phyloP scores from a whole-genome alignment of 2,888 invertebrate genomes.

The Trichogramma dendrolimi region DNA sequence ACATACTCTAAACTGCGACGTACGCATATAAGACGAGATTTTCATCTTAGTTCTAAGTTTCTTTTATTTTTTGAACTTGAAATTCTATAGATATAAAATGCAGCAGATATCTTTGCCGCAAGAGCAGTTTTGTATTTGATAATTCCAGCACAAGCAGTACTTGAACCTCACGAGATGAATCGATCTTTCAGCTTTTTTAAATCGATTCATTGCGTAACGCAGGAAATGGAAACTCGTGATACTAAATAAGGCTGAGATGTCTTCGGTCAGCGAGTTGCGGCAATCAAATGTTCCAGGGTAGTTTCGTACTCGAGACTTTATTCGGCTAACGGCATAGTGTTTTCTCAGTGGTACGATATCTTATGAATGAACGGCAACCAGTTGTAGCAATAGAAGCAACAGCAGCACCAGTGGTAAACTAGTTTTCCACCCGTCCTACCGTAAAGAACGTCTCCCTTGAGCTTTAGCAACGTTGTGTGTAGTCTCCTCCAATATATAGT shows the following conservation, averaged over 20 bases:
- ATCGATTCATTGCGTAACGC: neutral
- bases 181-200: too few relatives aligned
- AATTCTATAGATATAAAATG: too few relatives aligned
- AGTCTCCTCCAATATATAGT: too few relatives aligned
- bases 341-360: conserved; percentile 22
- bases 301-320: neutral
- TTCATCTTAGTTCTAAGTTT: too few relatives aligned
- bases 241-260: conserved; percentile 5
- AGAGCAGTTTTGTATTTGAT: too few relatives aligned
- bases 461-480: neutral
- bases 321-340: neutral
- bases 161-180: too few relatives aligned
- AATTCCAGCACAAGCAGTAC: too few relatives aligned
- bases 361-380: neutral
- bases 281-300: conserved; percentile 12
- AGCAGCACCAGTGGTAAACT: conserved; percentile 14
- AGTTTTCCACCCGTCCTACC: conserved; percentile 18
- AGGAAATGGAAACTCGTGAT: neutral
- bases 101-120: too few relatives aligned
- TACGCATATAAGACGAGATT: too few relatives aligned
- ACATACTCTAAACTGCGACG: too few relatives aligned
- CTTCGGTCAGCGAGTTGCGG: neutral
- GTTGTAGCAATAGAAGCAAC: neutral
- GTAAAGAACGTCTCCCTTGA: conserved; percentile 24
- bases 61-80: too few relatives aligned